Evolutionary conservation across 2,113 vertebrate genomes (phyloP), one percentile per base, ranked within the genome.

Genomic region (Carassius carassius): DNA sequence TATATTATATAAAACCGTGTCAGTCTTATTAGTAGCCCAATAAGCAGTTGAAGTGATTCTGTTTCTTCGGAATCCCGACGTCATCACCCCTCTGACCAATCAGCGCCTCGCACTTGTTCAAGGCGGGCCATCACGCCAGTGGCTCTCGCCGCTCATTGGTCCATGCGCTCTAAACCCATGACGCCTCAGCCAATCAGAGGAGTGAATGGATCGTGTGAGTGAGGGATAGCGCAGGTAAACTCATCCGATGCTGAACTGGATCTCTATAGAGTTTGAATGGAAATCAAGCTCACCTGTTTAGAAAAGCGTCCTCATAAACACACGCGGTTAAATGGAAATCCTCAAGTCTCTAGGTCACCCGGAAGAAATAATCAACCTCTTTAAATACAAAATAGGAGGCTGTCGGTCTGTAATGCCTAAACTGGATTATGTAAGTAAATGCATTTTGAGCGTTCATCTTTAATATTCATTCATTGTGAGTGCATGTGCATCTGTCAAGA

Each of bases 361-460:
- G 9, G 97, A 97, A 84, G 97, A 99, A 89, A 94, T 99, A 54
- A 94, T 96, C 89, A 96, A 98, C 93, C 94, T 99, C 23, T 91
- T 98, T 78, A 96, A 93, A 13, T 99, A 96, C 88, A 97, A 96
- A 86, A 94, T 99, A 92, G 96, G 97, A 21, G 96, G 96, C 79
- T 95, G 92, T 89, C 92, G 92, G 49, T 72, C 93, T 58, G 92
- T 97, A 82, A 95, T 96, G 92, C 92, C 94, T 44, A 95, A 94
- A 69, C 75, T 96, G 90, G 94, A 98, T 89, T 94, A 95, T 94
- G 98, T 99, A 89, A 95, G 98, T 92, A 92, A 44, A 85, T 4
- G 25, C 54, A 47, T 67, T 37, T 41, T 73, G 8, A 19, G 49
- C 21, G 21, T 49, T 75, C 14, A 9, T 73, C 16, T 67, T 2